These are phyloP conservation scores for Tragulus kanchil DNA, from an alignment of 2,113 vertebrate genomes.

Conservation along the genomic window DNA sequence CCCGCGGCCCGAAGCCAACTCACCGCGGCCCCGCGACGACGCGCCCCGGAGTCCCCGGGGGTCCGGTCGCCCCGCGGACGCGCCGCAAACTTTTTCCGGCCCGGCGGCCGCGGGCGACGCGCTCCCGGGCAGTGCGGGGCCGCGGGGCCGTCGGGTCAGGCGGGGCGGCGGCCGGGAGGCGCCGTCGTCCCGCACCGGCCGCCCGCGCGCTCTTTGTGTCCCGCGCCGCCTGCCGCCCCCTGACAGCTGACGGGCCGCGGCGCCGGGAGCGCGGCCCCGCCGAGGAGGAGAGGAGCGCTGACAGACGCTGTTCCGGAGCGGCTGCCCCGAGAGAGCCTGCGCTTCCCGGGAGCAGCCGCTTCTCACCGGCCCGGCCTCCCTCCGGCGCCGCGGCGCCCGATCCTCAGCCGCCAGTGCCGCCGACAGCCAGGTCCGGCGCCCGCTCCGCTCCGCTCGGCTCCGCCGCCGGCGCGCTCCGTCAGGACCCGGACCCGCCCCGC, in stretches of 20 bases:
- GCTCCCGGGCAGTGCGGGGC: background rate
- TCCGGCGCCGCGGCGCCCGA: background rate
- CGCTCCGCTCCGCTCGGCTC: conserved; percentile 14
- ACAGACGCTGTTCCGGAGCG: conserved; percentile 50
- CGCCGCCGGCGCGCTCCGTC: conserved; percentile 59
- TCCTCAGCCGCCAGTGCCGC: too few species aligned
- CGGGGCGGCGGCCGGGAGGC: background rate
- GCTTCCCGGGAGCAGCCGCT: background rate
- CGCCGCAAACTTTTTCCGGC: conserved; percentile 80
- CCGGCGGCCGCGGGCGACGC: background rate
- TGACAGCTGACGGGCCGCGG: conserved; percentile 67
- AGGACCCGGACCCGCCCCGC: conserved; percentile 53
- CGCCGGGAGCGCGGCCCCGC: background rate
- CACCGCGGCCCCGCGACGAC: conserved; percentile 24
- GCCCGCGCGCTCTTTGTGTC: conserved; percentile 83
- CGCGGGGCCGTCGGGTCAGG: background rate
- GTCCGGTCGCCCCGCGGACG: conserved; percentile 47
- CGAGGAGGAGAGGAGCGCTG: conserved; percentile 39
- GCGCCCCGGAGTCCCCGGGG: background rate
- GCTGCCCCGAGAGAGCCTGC: background rate
- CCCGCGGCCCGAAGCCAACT: conserved; percentile 37
- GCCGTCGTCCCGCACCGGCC: background rate
- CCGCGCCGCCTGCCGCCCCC: conserved; percentile 41
- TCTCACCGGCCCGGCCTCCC: background rate
- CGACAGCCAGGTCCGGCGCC: background rate